These are phyloP conservation scores for Ophioderma brevispina DNA, from an alignment of 35 echinoderm and acorn worm species.

Conservation along the genomic window DNA sequence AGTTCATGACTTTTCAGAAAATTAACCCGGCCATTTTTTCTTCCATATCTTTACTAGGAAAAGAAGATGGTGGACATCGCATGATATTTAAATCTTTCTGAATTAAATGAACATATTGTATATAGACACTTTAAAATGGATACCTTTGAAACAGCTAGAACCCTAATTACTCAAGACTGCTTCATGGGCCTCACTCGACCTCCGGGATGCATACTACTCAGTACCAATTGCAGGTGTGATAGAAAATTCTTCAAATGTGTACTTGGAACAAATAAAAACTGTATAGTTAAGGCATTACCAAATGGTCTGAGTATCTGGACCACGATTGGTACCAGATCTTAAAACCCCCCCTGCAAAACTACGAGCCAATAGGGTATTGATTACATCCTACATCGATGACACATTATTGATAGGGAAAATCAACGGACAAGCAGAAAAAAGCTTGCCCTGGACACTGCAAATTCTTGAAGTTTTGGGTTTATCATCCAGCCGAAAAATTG, in stretches of 20 bases:
- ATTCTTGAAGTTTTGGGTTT: slow-evolving; percentile 43
- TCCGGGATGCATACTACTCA: slow-evolving; percentile 56
- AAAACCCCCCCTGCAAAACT: slow-evolving; percentile 20
- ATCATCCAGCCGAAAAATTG: slow-evolving; percentile 73
- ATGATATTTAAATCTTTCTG: slow-evolving; percentile 72
- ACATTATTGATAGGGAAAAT: slow-evolving; percentile 16
- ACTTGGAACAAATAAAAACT: slow-evolving; percentile 39
- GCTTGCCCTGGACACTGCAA: slow-evolving; percentile 21
- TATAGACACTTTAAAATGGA: slow-evolving; percentile 88
- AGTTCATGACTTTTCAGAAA: slow-evolving; percentile 41
- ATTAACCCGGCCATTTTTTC: slow-evolving; percentile 41
- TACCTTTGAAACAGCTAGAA: slow-evolving; percentile 43
- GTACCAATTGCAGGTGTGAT: slow-evolving; percentile 49
- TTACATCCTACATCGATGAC: slow-evolving; percentile 41
- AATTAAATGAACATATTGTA: slow-evolving; percentile 62
- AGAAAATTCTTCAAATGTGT: slow-evolving; percentile 67
- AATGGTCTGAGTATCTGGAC: slow-evolving; percentile 64
- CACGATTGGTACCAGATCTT: slow-evolving; percentile 63
- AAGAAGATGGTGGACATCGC: too few relatives aligned
- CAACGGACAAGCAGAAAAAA: neutral
- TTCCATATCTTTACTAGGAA: slow-evolving; percentile 77
- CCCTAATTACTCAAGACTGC: slow-evolving; percentile 54
- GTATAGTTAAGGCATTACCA: slow-evolving; percentile 48
- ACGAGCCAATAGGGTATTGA: neutral
- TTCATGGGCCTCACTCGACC: slow-evolving; percentile 64